phyloP scores from a whole-genome alignment of 2,113 vertebrate genomes.

The Microtus oregoni region DNA sequence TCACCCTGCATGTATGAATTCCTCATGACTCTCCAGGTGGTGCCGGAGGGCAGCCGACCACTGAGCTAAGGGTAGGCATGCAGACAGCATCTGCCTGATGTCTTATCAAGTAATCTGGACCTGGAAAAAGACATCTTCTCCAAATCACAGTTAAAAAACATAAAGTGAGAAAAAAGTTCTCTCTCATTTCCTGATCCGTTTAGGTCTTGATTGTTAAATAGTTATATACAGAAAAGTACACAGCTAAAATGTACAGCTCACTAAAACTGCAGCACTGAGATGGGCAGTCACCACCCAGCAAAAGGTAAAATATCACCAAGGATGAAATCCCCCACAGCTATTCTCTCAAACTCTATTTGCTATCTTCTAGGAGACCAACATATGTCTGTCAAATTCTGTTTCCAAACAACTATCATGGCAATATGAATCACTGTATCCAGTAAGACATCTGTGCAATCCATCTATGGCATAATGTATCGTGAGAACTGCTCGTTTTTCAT shows the following conservation, averaged over 20 bases:
- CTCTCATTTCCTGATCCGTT: background rate
- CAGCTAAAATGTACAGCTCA: background rate
- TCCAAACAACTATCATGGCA: background rate
- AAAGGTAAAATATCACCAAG: background rate
- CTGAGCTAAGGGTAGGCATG: background rate
- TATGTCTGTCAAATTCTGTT: background rate
- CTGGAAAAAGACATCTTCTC: background rate
- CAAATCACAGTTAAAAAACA: background rate
- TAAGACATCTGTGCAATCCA: background rate
- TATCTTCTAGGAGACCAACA: background rate
- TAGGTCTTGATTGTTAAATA: background rate
- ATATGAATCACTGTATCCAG: background rate
- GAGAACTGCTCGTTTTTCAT: slow-evolving; percentile 9
- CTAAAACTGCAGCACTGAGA: background rate
- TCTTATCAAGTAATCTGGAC: background rate
- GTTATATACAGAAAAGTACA: background rate
- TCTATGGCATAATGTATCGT: background rate
- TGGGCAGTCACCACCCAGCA: background rate
- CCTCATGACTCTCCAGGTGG: background rate
- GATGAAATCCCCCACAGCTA: background rate
- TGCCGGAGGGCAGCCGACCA: background rate
- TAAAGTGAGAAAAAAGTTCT: background rate
- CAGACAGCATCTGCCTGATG: background rate
- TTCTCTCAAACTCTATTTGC: background rate
- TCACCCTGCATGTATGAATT: background rate